These are phyloP conservation scores for Netelia fuscicornis DNA, from an alignment of 2,888 invertebrate species.

Conservation along the genomic window DNA sequence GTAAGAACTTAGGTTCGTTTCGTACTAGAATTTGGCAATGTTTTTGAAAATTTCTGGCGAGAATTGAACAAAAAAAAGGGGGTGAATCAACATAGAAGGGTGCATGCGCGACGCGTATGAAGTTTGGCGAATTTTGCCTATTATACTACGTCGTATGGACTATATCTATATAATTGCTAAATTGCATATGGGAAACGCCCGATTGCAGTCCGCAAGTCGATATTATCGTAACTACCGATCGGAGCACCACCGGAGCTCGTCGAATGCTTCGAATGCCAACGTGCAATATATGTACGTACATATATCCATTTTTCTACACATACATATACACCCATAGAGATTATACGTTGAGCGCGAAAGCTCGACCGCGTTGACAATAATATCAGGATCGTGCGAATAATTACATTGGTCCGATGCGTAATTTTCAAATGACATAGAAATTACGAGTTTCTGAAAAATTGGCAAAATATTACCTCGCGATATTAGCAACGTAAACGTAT, in stretches of 20 bases:
- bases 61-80: no score
- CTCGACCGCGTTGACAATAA: conserved; percentile 25
- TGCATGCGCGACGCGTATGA: no score
- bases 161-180: conserved; percentile 17
- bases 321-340: conserved; percentile 1
- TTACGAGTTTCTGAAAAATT: conserved; percentile 1
- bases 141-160: no score
- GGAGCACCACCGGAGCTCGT: conserved; percentile 24
- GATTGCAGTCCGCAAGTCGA: conserved; percentile 49
- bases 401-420: conserved; percentile 53
- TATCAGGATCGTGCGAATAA: conserved; percentile 53
- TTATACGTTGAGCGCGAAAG: conserved; percentile 4
- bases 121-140: no score
- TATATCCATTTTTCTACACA: neutral
- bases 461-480: no score
- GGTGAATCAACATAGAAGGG: no score
- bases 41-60: no score
- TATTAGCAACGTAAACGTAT: no score
- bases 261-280: conserved; percentile 45
- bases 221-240: conserved; percentile 59
- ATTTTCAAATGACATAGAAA: conserved; percentile 35
- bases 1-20: no score
- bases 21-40: no score
- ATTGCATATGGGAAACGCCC: conserved; percentile 39
- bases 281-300: neutral